Evolutionary conservation across 2,113 vertebrate species (phyloP), one percentile per base, ranked within the genome.

Genomic region (Etheostoma cragini): DNA sequence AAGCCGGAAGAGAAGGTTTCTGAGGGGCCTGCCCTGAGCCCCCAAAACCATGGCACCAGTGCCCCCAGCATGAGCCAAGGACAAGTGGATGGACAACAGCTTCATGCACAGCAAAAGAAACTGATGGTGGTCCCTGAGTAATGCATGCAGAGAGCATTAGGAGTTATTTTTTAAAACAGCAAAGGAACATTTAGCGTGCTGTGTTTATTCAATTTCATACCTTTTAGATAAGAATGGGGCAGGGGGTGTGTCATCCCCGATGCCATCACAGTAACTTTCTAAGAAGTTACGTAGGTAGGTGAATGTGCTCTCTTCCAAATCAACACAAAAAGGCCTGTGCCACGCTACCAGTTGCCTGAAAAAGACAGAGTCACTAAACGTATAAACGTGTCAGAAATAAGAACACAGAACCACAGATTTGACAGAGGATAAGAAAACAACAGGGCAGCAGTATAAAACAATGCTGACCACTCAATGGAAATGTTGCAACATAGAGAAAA

Each of bases 281-380:
- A 99, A 95, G 87, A 99, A 99, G 83, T 96, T 97, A 73, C 98
- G 96, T 21, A 99, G 93, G 80, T 99, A 98, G 0, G 97, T 95
- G 88, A 99, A 99, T 3, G 98, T 99, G 79, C 98, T 99, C 92
- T 99, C 98, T 87, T 99, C 98, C 76, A 99, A 95, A 89, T 99
- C 98, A 0, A 99, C 98, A 67, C 98, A 99, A 76, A 98, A 99
- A 46, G 98, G 97, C 77, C 98, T 94, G 88, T 99, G 98, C 98
- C 98, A 99, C 0, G 98, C 98, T 82, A 99, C 98, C 81, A 99
- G 96, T 88, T 99, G 98, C 69, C 97, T 98, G 86, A 53, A 65
- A 91, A 73, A 73, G 69, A 71, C 13, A 2, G 45, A 53, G 64
- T 45, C 6, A 15, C 38, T 57, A n/a, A n/a, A n/a, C n/a, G n/a